Evolutionary conservation across 2,888 invertebrate species (phyloP).

Genomic region (Sturmia bella): DNA sequence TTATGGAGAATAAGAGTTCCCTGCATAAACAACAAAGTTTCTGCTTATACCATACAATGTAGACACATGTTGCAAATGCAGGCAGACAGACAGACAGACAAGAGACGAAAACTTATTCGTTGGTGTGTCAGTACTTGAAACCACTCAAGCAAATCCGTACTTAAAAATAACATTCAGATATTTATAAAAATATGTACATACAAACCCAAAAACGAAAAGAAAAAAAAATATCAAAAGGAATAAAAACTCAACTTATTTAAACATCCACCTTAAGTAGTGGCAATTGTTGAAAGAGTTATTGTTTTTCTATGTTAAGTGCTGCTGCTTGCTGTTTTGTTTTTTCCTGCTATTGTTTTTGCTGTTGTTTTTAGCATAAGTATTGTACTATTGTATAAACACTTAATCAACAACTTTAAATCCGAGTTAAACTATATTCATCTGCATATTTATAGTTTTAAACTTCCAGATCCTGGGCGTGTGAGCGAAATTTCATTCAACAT

Average conservation of each 20-base stretch:
- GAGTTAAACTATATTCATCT: slow-evolving; percentile 61
- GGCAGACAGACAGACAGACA: slow-evolving; percentile 29
- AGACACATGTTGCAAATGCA: slow-evolving; percentile 62
- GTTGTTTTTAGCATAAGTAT: slow-evolving; percentile 20
- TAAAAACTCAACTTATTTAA: slow-evolving; percentile 42
- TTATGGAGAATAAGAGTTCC: slow-evolving; percentile 30
- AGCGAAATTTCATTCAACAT: slow-evolving; percentile 42
- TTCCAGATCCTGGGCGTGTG: slow-evolving; percentile 67
- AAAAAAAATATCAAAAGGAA: slow-evolving; percentile 43
- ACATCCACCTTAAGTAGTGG: slow-evolving; percentile 69
- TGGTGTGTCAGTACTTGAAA: slow-evolving; percentile 67
- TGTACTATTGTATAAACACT: slow-evolving; percentile 62
- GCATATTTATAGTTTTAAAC: slow-evolving; percentile 66
- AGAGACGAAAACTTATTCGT: slow-evolving; percentile 37
- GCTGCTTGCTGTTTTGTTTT: slow-evolving; percentile 59
- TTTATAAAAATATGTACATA: slow-evolving; percentile 57
- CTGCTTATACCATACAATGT: slow-evolving; percentile 61
- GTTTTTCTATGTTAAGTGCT: slow-evolving; percentile 68
- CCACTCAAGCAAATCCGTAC: slow-evolving; percentile 69
- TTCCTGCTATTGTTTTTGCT: slow-evolving; percentile 19
- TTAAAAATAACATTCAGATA: slow-evolving; percentile 69
- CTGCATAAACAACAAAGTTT: slow-evolving; percentile 39
- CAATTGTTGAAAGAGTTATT: slow-evolving; percentile 68
- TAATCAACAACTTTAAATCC: slow-evolving; percentile 66
- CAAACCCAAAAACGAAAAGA: slow-evolving; percentile 29